Conservation (phyloP, 2,113 vertebrate species). For the Scomber scombrus region DNA sequence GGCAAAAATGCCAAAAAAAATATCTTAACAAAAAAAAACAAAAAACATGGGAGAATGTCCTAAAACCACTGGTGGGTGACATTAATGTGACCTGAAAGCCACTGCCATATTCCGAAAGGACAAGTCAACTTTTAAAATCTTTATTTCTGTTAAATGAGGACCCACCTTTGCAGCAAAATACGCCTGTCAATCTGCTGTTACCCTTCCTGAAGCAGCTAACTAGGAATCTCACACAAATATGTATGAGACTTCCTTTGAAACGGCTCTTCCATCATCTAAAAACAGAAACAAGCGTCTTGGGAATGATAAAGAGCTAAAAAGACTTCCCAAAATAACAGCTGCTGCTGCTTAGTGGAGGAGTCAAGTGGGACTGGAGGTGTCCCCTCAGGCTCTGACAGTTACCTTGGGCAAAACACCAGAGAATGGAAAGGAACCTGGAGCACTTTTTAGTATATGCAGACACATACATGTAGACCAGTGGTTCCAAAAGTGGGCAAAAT, state of each 20-base stretch:
- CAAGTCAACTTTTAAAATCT: not conserved
- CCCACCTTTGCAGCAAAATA: not conserved
- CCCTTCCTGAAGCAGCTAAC: constrained; percentile 2
- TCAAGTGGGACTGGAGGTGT: constrained; percentile 63
- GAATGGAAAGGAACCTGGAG: constrained; percentile 60
- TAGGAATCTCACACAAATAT: constrained; percentile 20
- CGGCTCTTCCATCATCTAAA: constrained; percentile 8
- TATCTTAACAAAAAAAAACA: not conserved
- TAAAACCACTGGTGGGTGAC: constrained; percentile 13
- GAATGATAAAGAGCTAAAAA: constrained; percentile 24
- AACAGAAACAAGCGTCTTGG: not conserved
- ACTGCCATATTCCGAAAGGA: not conserved
- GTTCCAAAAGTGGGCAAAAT: too few species aligned
- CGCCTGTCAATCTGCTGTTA: not conserved
- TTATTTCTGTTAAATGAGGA: not conserved
- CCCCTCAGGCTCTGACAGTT: constrained; percentile 73
- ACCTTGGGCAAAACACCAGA: constrained; percentile 70
- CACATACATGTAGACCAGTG: not conserved
- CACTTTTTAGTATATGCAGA: constrained; percentile 33
- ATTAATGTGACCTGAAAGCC: constrained; percentile 33
- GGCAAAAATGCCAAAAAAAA: too few species aligned
- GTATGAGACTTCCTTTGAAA: constrained; percentile 20
- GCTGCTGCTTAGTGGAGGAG: constrained; percentile 54
- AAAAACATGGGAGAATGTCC: not conserved
- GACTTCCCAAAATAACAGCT: constrained; percentile 67